phyloP scores from a whole-genome alignment of 1,140 invertebrate species.

The Drosophila orena region DNA sequence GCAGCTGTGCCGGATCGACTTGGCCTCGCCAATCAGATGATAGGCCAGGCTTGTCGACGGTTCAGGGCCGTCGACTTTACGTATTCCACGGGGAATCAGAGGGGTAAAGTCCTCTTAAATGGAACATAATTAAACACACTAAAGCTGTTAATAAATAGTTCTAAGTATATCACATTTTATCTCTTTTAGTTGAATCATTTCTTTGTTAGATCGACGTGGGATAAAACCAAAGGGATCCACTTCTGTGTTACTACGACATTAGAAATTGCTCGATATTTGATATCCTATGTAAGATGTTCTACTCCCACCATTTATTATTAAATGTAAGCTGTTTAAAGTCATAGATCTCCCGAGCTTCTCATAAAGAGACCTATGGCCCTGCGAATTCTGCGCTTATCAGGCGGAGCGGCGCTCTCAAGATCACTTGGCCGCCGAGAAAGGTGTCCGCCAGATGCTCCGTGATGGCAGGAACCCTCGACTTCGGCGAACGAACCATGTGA shows the following conservation, averaged over 20 bases:
- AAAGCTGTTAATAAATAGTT: too few relatives aligned
- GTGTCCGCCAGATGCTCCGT: conserved; percentile 44
- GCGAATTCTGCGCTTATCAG: conserved; percentile 19
- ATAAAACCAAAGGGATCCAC: too few relatives aligned
- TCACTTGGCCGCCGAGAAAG: conserved; percentile 22
- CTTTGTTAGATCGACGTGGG: too few relatives aligned
- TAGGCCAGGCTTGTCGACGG: conserved; percentile 17
- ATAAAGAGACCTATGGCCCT: neutral
- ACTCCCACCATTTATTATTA: too few relatives aligned
- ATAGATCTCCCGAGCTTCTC: too few relatives aligned
- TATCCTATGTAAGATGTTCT: too few relatives aligned
- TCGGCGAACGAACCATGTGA: conserved; percentile 43
- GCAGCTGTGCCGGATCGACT: conserved; percentile 38
- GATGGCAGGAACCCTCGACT: conserved; percentile 2
- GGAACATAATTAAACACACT: too few relatives aligned
- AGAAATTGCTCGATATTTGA: too few relatives aligned
- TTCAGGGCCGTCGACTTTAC: conserved; percentile 10
- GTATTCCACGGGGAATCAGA: neutral
- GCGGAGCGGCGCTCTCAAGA: conserved; percentile 3
- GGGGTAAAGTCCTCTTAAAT: neutral
- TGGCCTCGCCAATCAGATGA: conserved; percentile 43
- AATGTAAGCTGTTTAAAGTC: too few relatives aligned
- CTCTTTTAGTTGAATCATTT: too few relatives aligned
- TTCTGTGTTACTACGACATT: too few relatives aligned
- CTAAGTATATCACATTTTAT: too few relatives aligned